Percentiles rank a stretch among this genome's conserved stretches.
Conservation (phyloP, 2,113 vertebrate species). For the Synchiropus splendidus region DNA sequence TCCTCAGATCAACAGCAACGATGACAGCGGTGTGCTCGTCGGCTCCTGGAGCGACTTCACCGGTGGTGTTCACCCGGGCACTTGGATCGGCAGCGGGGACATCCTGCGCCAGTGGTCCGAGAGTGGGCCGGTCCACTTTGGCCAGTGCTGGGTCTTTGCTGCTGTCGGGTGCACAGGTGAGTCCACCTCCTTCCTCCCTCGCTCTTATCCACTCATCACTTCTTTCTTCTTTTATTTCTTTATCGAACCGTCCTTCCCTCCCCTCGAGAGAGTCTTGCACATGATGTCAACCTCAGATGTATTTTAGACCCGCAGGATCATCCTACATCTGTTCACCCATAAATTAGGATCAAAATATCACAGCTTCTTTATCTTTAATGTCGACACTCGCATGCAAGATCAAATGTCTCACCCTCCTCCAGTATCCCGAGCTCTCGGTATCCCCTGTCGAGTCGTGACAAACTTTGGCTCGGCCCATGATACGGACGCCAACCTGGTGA, state of each 20-base stretch:
- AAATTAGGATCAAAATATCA: not conserved
- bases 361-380: constrained; percentile 2
- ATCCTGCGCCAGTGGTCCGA: constrained; percentile 76
- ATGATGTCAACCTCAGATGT: too few species aligned
- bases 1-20: constrained; percentile 79
- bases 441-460: constrained; percentile 80
- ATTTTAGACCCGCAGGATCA: too few species aligned
- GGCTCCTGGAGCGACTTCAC: constrained; percentile 70
- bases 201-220: too few species aligned
- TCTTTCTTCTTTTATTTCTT: too few species aligned
- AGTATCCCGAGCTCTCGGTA: constrained; percentile 79
- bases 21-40: constrained; percentile 74
- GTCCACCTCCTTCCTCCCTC: not conserved
- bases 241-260: too few species aligned
- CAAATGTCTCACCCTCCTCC: constrained; percentile 3
- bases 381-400: not conserved
- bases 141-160: constrained; percentile 93
- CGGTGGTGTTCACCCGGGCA: constrained; percentile 68
- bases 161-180: constrained; percentile 81
- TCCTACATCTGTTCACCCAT: too few species aligned
- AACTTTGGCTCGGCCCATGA: constrained; percentile 85
- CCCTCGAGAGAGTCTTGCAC: too few species aligned
- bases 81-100: constrained; percentile 77
- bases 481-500: constrained; percentile 75
- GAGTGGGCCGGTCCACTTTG: constrained; percentile 68